Evolutionary conservation across 2,113 vertebrate species (phyloP).

Genomic region (Euleptes europaea): DNA sequence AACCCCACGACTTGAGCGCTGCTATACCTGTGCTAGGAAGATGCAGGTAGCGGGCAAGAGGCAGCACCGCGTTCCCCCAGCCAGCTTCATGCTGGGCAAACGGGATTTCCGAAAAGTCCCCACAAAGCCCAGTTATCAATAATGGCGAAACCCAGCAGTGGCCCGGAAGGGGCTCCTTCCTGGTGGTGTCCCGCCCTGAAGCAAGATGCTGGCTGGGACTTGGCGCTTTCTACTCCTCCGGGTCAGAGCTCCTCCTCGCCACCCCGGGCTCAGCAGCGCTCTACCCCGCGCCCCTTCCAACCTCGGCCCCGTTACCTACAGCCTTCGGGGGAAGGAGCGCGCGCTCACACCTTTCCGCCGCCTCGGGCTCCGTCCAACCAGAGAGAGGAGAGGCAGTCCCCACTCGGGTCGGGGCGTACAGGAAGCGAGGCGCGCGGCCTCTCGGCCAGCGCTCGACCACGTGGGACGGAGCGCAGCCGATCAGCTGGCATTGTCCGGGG

Average conservation of each 20-base stretch:
- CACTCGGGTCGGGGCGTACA: background rate
- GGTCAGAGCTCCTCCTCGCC: too few relatives aligned
- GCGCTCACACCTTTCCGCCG: background rate
- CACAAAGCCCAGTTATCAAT: too few relatives aligned
- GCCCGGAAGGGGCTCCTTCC: background rate
- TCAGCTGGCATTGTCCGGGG: background rate
- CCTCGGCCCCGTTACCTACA: background rate
- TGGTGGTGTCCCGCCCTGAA: background rate
- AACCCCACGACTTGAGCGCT: background rate
- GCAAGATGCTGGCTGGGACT: background rate
- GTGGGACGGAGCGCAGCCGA: background rate
- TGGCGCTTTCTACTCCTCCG: background rate
- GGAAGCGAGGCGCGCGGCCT: constrained; percentile 7
- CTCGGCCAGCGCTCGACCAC: background rate
- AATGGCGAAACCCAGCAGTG: background rate
- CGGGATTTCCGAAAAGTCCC: too few relatives aligned
- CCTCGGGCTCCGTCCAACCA: background rate
- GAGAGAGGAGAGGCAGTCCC: background rate
- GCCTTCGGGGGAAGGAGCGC: background rate
- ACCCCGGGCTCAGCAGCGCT: background rate
- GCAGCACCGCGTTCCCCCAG: background rate
- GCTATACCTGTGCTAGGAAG: background rate
- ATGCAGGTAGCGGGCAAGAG: background rate
- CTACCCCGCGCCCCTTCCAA: background rate
- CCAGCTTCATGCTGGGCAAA: background rate